Conservation (phyloP, 2,113 vertebrate genomes). For the Passer montanus region DNA sequence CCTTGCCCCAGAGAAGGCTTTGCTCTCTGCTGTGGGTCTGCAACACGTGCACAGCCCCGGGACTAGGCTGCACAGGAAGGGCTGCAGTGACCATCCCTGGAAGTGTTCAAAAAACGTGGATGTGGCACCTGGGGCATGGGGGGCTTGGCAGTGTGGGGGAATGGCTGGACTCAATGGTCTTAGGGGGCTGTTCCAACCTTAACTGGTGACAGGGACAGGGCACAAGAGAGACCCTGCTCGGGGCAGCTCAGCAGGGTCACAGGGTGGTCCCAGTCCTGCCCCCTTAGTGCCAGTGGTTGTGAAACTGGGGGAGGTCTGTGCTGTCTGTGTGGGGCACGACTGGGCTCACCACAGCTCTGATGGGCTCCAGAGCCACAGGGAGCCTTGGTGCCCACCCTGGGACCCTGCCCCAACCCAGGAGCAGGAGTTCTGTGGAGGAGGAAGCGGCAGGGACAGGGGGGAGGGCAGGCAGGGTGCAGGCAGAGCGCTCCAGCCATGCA, state of each 20-base stretch:
- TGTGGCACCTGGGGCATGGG: not conserved
- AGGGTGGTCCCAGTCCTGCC: not conserved
- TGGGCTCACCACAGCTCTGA: not conserved
- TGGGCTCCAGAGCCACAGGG: not conserved
- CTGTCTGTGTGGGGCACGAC: rapidly evolving
- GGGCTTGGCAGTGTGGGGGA: not conserved
- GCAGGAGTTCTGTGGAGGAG: not conserved
- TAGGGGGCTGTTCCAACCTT: not conserved
- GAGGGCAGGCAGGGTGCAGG: not conserved
- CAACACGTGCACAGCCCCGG: not conserved
- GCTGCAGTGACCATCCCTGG: not conserved
- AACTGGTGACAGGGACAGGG: rapidly evolving
- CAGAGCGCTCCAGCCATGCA: not conserved
- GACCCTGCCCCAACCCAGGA: not conserved
- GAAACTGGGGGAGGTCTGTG: not conserved
- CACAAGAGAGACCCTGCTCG: rapidly evolving
- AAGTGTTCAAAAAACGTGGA: not conserved
- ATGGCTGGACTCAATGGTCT: not conserved
- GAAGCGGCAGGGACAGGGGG: not conserved
- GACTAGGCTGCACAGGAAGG: not conserved
- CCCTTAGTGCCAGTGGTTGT: not conserved
- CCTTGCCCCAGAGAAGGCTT: not conserved
- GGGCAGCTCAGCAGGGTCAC: not conserved
- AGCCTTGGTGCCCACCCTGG: not conserved
- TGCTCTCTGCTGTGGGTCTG: not conserved